Conservation (phyloP, 2,797 vertebrate genomes). For the Premnoplex brunnescens region DNA sequence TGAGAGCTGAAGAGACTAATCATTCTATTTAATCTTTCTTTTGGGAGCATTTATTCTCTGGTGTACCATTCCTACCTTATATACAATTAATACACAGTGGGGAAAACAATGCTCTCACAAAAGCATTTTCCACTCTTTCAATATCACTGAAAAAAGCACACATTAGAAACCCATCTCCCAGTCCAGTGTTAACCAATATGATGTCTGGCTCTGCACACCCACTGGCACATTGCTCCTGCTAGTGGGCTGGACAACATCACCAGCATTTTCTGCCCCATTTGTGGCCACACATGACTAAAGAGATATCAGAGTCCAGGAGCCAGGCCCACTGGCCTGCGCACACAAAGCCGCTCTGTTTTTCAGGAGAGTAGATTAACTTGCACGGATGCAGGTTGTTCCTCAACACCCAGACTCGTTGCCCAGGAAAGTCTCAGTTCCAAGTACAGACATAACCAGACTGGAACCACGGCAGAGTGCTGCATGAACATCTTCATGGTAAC, state of each 20-base stretch:
- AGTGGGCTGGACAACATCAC: not conserved
- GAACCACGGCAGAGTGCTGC: not conserved
- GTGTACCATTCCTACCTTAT: not conserved
- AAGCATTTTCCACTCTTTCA: not conserved
- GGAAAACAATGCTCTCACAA: not conserved
- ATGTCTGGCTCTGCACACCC: not conserved
- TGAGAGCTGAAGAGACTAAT: not conserved
- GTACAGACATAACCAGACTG: not conserved
- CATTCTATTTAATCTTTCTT: not conserved
- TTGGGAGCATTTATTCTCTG: not conserved
- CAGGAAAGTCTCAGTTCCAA: not conserved
- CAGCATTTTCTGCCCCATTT: not conserved
- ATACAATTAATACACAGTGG: not conserved
- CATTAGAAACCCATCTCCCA: not conserved
- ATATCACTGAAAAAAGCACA: not conserved
- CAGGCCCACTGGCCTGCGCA: not conserved
- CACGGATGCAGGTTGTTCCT: rapidly evolving
- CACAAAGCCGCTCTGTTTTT: not conserved
- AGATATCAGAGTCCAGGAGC: not conserved
- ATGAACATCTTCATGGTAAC: not conserved
- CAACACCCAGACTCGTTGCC: not conserved
- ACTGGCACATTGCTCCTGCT: rapidly evolving
- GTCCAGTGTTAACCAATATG: not conserved
- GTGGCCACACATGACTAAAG: not conserved
- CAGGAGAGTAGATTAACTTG: not conserved